phyloP scores from a whole-genome alignment of 2,888 invertebrate genomes.

The Cyaniris semiargus region DNA sequence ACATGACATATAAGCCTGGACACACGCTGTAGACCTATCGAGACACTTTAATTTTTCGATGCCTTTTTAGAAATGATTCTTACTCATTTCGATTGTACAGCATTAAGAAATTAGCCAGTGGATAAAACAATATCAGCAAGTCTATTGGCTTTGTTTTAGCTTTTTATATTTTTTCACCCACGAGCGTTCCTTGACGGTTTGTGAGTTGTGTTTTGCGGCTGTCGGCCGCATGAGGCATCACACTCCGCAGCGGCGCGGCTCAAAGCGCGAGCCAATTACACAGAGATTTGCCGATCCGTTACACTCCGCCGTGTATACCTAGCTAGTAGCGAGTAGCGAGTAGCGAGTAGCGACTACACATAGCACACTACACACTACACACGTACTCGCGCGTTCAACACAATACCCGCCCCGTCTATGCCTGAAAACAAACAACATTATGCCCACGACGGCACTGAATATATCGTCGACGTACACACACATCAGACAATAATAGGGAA shows the following conservation, averaged over 20 bases:
- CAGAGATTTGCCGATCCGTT: conserved; percentile 5
- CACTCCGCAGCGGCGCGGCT: not conserved
- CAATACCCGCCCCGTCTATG: not conserved
- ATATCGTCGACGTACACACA: not conserved
- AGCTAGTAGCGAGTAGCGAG: not conserved
- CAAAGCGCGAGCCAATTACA: conserved; percentile 5
- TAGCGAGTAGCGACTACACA: not conserved
- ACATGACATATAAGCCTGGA: too few relatives aligned
- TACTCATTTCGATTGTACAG: too few relatives aligned
- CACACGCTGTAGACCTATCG: too few relatives aligned
- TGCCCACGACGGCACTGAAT: not conserved
- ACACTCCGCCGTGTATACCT: not conserved
- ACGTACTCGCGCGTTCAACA: not conserved
- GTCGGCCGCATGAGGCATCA: not conserved
- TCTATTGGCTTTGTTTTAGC: not conserved
- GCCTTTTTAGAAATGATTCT: too few relatives aligned
- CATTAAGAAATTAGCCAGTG: too few relatives aligned
- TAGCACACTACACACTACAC: not conserved
- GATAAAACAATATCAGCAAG: too few relatives aligned
- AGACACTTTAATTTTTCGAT: too few relatives aligned
- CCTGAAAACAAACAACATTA: conserved; percentile 4
- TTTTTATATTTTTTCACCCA: not conserved
- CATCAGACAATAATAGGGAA: not conserved
- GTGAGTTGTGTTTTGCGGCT: not conserved
- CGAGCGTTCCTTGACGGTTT: not conserved